phyloP scores from a whole-genome alignment of 2,888 invertebrate species.

The Rhopalosiphum nymphaeae region DNA sequence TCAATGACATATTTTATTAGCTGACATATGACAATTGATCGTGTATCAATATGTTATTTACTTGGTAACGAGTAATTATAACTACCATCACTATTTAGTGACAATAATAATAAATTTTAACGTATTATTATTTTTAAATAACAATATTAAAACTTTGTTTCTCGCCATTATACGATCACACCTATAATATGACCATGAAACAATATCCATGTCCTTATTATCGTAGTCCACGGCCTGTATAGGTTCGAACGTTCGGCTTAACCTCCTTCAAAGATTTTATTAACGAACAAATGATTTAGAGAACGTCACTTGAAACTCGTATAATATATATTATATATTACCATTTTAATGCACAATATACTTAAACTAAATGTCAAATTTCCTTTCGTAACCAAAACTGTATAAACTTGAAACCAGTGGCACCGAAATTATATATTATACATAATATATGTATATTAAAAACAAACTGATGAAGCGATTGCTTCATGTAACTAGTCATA shows the following conservation, averaged over 20 bases:
- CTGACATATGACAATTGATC: conserved; percentile 6
- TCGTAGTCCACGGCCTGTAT: not conserved
- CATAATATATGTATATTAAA: too few relatives aligned
- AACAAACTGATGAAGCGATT: too few relatives aligned
- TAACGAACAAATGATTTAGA: not conserved
- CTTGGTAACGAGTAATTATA: conserved; percentile 19
- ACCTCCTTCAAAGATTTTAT: not conserved
- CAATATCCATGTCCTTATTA: not conserved
- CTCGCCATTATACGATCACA: not conserved
- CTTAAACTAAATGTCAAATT: not conserved
- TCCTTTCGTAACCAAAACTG: not conserved
- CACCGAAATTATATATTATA: not conserved
- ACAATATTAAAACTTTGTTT: not conserved
- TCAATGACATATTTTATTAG: conserved; percentile 30
- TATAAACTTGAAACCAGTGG: not conserved
- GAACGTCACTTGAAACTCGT: not conserved
- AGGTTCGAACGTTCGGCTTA: not conserved
- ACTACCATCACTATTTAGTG: not conserved
- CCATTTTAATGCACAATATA: not conserved
- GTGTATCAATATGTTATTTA: not conserved
- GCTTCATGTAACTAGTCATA: not conserved
- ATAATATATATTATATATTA: not conserved
- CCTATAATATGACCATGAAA: not conserved
- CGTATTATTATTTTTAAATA: not conserved
- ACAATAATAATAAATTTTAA: not conserved